Base-by-base conservation (phyloP, 2,888 invertebrate species). In the Mesopsocus fuscifrons region DNA sequence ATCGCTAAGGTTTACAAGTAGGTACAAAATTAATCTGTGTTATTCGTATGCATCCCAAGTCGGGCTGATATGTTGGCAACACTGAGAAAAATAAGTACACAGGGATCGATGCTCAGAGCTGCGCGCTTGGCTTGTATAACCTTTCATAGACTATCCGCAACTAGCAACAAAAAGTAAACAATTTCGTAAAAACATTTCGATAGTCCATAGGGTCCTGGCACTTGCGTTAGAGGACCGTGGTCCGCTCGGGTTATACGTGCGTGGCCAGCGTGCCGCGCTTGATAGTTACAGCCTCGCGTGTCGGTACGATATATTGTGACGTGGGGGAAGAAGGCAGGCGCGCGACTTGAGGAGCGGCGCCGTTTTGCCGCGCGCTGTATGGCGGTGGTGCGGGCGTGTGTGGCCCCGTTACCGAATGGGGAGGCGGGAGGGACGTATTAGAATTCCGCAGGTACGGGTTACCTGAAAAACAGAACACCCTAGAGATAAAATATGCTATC, bases 381-480 rank as follows among this genome's bases (percentile, higher is more conserved):
- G 54, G 52, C n/a, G 54, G 52, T 17, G 54, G 52, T 13, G 51
- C 52, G 34, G 54, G 55, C 52, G 65, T 50, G 42, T 63, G 63
- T 1, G 65, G 66, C 63, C 57, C 45, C 6, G 45, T 45, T 11
- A 46, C 47, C 5, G 48, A 46, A 31, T 52, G 52, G 3, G 52
- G 54, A 2, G 55, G 61, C 20, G 63, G 64, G 23, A 65, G 56
- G 41, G 56, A 57, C 48, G 63, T 69, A 47, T 69, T 72, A 41
- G 74, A 74, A 9, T 6, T 26, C 55, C 87, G 68, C 49, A 87
- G 65, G 60, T 88, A 88, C 1, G 88, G 88, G 61, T 89, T 89
- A 44, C 60, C 61, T 38, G 38, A 34, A 34, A 34, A 6, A 16
- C 8, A 30, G n/a, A 30, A 9, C 30, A 30, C 9, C 9, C 9